Conservation (phyloP, 2,888 invertebrate species). For the Agrenia bidenticulata region DNA sequence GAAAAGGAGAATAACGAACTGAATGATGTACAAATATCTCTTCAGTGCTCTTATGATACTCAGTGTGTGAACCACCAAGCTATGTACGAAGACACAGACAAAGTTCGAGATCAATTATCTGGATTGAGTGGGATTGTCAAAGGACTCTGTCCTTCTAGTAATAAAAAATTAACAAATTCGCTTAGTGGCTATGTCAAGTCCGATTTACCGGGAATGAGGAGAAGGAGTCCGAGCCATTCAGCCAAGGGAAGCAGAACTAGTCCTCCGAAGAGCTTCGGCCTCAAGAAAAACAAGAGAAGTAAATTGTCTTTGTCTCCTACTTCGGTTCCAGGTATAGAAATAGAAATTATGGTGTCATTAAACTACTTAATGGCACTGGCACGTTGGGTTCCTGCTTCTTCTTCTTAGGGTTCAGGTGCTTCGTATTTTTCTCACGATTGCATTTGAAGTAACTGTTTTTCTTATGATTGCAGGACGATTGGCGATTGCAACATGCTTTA, state of each 20-base stretch:
- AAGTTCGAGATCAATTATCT: conserved; percentile 26
- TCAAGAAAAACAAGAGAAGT: conserved; percentile 3
- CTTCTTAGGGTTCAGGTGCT: too few species aligned
- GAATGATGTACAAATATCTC: conserved; percentile 40
- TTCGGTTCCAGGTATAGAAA: background rate
- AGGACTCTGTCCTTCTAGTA: conserved; percentile 32
- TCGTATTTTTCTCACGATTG: background rate
- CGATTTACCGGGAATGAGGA: conserved; percentile 11
- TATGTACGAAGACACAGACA: conserved; percentile 34
- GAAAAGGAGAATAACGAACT: conserved; percentile 51
- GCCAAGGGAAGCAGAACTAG: conserved; percentile 6
- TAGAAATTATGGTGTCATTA: too few species aligned
- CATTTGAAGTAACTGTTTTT: background rate
- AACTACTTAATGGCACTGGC: too few species aligned
- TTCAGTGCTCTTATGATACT: conserved; percentile 43
- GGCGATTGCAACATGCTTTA: conserved; percentile 72
- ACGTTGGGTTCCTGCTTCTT: too few species aligned
- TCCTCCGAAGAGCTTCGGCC: conserved; percentile 8
- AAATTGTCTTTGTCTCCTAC: background rate
- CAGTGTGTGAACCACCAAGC: conserved; percentile 30
- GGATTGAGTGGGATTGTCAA: conserved; percentile 38
- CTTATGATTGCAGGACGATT: conserved; percentile 36
- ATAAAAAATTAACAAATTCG: conserved; percentile 28
- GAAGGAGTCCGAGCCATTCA: conserved; percentile 35
- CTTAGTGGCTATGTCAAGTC: conserved; percentile 11